Percentiles rank a stretch among this genome's conserved stretches.
Evolutionary conservation across 1,140 invertebrate genomes (phyloP).

Genomic region (Drosophila ercepeae): DNA sequence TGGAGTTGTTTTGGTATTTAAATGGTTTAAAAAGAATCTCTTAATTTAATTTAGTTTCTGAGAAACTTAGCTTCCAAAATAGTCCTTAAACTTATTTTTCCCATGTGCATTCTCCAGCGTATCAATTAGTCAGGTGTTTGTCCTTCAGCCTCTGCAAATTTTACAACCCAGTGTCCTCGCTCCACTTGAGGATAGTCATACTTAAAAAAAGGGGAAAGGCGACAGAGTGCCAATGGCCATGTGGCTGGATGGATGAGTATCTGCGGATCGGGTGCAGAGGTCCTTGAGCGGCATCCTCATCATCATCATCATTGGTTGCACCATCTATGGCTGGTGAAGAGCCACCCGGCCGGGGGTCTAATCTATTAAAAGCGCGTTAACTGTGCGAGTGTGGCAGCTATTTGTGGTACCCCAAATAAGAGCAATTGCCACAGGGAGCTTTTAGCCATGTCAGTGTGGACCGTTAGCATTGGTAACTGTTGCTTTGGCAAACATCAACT

Average conservation of each 20-base stretch:
- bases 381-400: slow-evolving; percentile 31
- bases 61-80: too few relatives aligned
- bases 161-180: slow-evolving; percentile 56
- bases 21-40: too few relatives aligned
- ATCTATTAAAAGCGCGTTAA: slow-evolving; percentile 51
- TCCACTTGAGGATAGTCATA: slow-evolving; percentile 6
- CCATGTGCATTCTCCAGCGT: slow-evolving; percentile 11
- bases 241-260: neutral
- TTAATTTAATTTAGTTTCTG: too few relatives aligned
- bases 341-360: slow-evolving; percentile 7
- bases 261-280: slow-evolving; percentile 26
- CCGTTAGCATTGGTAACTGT: slow-evolving; percentile 48
- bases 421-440: slow-evolving; percentile 20
- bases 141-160: slow-evolving; percentile 53
- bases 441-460: slow-evolving; percentile 8
- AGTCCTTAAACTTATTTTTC: too few relatives aligned
- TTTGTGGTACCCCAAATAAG: slow-evolving; percentile 28
- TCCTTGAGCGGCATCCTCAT: slow-evolving; percentile 27
- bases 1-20: too few relatives aligned
- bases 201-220: slow-evolving; percentile 4
- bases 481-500: slow-evolving; percentile 45
- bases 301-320: slow-evolving; percentile 14
- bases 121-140: slow-evolving; percentile 58
- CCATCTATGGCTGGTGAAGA: slow-evolving; percentile 16
- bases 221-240: neutral